A percentile compares a stretch with the other conserved stretches of the same genome.
Evolutionary conservation across 2,113 vertebrate genomes (phyloP).

Genomic region (Semnornis frantzii): DNA sequence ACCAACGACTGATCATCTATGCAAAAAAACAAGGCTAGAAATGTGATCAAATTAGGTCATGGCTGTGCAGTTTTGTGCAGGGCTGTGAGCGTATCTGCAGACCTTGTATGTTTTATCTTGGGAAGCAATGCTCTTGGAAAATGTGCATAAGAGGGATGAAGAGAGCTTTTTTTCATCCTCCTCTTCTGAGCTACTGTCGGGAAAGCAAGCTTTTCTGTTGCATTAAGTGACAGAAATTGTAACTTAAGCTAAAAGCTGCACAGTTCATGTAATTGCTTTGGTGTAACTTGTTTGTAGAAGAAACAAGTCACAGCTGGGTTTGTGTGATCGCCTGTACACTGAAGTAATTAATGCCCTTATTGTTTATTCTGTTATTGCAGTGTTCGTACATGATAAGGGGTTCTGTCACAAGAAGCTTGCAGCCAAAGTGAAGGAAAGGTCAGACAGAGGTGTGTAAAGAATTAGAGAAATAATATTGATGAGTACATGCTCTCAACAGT

Average conservation of each 20-base stretch:
- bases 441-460: background rate
- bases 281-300: background rate
- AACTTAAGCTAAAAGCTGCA: conserved; percentile 1
- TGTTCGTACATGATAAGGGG: background rate
- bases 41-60: conserved; percentile 62
- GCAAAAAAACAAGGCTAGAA: conserved; percentile 52
- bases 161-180: conserved; percentile 23
- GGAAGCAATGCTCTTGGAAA: conserved; percentile 53
- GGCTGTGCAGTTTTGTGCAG: conserved; percentile 38
- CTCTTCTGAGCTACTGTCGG: background rate
- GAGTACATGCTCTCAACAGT: background rate
- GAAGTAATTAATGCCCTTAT: background rate
- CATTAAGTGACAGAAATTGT: conserved; percentile 36
- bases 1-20: conserved; percentile 52
- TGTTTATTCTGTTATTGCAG: background rate
- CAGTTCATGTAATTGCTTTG: background rate
- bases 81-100: conserved; percentile 33
- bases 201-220: conserved; percentile 26
- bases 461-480: background rate
- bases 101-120: conserved; percentile 48
- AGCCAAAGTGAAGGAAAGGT: background rate
- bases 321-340: background rate
- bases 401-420: background rate
- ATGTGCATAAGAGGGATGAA: conserved; percentile 39
- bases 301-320: background rate